Percentiles rank a stretch among this genome's conserved stretches.
phyloP scores from a whole-genome alignment of 2,797 vertebrate genomes.

The Thunnus albacares region DNA sequence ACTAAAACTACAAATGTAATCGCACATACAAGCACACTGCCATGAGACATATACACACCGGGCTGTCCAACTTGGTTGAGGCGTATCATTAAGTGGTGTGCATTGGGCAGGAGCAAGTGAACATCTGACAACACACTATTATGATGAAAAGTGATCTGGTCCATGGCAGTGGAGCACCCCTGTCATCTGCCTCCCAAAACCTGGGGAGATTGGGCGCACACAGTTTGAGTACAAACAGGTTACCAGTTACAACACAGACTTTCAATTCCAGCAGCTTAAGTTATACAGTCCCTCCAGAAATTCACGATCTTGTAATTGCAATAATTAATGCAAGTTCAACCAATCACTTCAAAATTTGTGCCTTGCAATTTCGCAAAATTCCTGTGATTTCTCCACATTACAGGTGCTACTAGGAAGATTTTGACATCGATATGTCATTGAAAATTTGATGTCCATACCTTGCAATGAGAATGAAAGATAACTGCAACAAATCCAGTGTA shows the following conservation, averaged over 20 bases:
- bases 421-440: too few species aligned
- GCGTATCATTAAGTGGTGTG: constrained; percentile 90
- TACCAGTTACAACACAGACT: not conserved
- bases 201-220: not conserved
- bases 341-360: too few species aligned
- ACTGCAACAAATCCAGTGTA: too few species aligned
- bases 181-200: not conserved
- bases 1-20: not conserved
- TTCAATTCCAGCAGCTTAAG: not conserved
- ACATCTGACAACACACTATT: constrained; percentile 95
- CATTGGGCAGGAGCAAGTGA: constrained; percentile 89
- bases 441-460: too few species aligned
- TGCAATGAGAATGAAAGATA: too few species aligned
- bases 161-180: constrained; percentile 80
- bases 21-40: too few species aligned
- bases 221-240: not conserved
- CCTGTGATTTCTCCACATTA: too few species aligned
- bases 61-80: constrained; percentile 91
- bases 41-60: constrained; percentile 80
- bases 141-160: constrained; percentile 87
- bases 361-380: too few species aligned
- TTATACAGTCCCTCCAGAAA: too few species aligned
- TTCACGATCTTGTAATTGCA: too few species aligned
- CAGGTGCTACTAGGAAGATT: too few species aligned
- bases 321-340: too few species aligned